Evolutionary conservation across 2,113 vertebrate species (phyloP), one percentile per base, ranked within the genome.

Genomic region (Mesoclemmys tuberculata): DNA sequence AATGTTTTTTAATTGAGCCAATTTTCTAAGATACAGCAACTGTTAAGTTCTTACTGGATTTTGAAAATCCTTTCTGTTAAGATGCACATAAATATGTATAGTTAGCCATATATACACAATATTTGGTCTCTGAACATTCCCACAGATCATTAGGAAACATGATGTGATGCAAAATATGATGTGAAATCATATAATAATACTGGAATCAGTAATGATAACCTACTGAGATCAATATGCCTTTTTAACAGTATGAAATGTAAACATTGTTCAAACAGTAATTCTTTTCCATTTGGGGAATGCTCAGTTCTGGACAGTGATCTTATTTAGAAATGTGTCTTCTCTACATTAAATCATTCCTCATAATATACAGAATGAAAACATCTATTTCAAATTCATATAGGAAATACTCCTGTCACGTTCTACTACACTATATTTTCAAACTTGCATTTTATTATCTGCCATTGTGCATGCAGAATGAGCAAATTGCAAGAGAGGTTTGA

Each of bases 401-500:
- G 41, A 77, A 93, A 89, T 48, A 82, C 13, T 96, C 85, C 87
- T 79, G 38, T 35, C 61, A 83, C 89, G 87, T 35, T 80, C 16
- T 12, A 77, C 56, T 71, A 58, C 41, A 14, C n/a, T 38, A 22
- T 9, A 52, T 95, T 82, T 82, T 77, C 31, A n/a, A 80, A 58
- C 51, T 96, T 95, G 87, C 1, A 0, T 91, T 93, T 78, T 90
- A 94, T 88, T 80, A 88, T 49, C 12, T 61, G 22, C 81, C 49
- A 27, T 12, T 80, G 87, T 90, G 84, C 87, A 89, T 31, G 81
- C 52, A 90, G 89, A 92, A 93, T 68, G 77, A 94, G 78, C 90
- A 64, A 54, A 79, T 81, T 81, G 87, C 90, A 89, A 48, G 55
- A 90, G 88, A 95, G 44, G 56, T 90, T 61, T 93, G 84, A 54